A percentile compares a stretch with the other conserved stretches of the same genome.
These are phyloP conservation scores for Phoenicopterus ruber DNA, from an alignment of 2,113 vertebrate genomes.

Conservation along the genomic window DNA sequence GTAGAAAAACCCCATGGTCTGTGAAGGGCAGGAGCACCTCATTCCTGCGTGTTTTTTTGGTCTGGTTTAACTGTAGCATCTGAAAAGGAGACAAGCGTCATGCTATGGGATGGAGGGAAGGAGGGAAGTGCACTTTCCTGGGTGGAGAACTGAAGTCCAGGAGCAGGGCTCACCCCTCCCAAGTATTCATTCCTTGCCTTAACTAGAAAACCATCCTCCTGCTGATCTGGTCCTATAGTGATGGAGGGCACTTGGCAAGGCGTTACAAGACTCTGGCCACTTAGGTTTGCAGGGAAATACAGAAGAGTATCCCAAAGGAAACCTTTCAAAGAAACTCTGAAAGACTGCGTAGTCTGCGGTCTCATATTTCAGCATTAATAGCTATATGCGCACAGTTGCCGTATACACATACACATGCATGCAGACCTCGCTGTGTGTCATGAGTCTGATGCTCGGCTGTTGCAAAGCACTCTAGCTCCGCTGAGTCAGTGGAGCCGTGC, in stretches of 20 bases:
- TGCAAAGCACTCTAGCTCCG: background rate
- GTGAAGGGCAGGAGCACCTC: background rate
- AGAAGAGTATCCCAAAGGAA: background rate
- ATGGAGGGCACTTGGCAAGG: background rate
- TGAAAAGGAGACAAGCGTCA: background rate
- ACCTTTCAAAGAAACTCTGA: background rate
- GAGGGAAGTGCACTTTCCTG: background rate
- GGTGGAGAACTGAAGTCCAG: background rate
- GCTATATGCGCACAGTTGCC: background rate
- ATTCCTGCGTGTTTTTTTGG: background rate
- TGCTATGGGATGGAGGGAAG: background rate
- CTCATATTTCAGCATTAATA: background rate
- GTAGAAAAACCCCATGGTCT: fast-evolving
- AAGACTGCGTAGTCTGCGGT: background rate
- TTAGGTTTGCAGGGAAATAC: background rate
- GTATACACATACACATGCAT: too few species aligned
- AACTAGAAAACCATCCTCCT: background rate
- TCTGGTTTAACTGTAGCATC: background rate
- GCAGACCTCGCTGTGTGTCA: background rate
- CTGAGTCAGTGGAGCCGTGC: background rate
- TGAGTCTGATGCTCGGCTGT: background rate
- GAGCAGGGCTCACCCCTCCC: background rate
- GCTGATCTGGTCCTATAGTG: background rate
- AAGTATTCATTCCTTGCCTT: background rate
- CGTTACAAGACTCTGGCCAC: background rate